Base-by-base conservation (phyloP, 2,888 invertebrate species). In the Meiosimyza decipiens region DNA sequence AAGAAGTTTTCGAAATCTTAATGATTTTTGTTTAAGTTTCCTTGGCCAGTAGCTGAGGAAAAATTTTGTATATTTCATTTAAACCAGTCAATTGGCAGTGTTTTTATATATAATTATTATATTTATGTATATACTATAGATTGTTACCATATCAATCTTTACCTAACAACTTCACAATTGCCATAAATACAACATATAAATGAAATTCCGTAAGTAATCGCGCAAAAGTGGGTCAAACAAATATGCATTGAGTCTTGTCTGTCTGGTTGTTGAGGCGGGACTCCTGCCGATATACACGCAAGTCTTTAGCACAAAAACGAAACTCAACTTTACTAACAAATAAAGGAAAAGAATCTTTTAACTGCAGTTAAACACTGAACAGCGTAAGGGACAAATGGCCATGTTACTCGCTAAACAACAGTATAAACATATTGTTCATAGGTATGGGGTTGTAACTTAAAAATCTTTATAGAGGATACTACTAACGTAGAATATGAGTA, bases 171-270 rank as follows among this genome's bases (percentile, higher is more conserved):
- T 40, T 9, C 40, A 40, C 40, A 40, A 40, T 9, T 40, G 40
- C 40, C 40, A 40, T 40, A 4, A 40, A 40, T 40, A 40, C 40
- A 40, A 40, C 40, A 40, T 40, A 40, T 40, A 40, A 40, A 40
- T 40, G 40, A 40, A 40, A 40, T 40, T 40, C 40, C 40, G 13
- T n/a, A 47, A 13, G 18, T 60, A 54, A 28, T 68, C n/a, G 57
- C 47, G 16, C 15, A 55, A 64, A 76, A 73, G 66, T 75, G 75
- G 74, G 75, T 59, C 71, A 76, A 75, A 69, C 65, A 75, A 76
- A 73, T 73, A 74, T 66, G 50, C 47, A 65, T 47, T 16, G 47
- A 22, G 64, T 50, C 40, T 40, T 40, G 40, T 60, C 60, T 62
- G 33, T 50, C 12, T 52, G 15, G 13, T 28, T 47, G 40, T 47